Evolutionary conservation across 2,888 invertebrate species (phyloP), one percentile per base, ranked within the genome.

Genomic region (Hymenopus coronatus): DNA sequence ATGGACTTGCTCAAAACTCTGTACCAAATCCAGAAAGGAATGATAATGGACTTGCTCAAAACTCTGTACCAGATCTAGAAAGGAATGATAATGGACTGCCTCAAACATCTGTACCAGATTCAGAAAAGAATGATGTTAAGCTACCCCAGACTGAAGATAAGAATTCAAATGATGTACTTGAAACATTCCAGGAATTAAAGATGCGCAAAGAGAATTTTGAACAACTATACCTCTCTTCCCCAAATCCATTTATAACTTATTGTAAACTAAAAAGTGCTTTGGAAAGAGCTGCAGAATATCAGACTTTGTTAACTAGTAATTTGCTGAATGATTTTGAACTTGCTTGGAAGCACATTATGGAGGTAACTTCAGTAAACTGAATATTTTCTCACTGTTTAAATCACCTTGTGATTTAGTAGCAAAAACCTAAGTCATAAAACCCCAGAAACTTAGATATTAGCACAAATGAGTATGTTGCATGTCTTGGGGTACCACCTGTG

Each of bases 221-320:
- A 27, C 33, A 83, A n/a, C 25, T 83, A 14, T 83, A 30, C 2
- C 20, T 30, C 8, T 83, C 88, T 33, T 33, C 83, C 15, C 88
- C 88, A 88, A 88, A 88, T 46, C 88, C 88, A 20, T 88, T 88
- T 46, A 40, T 88, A 83, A 83, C 46, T n/a, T 88, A 83, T 83
- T 88, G 88, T n/a, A 33, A 85, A n/a, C 12, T 85, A 27, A 85
- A 27, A 46, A 46, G 3, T 33, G 30, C 40, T 30, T 85, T 33
- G 33, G 85, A 85, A 70, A 70, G 20, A 8, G 20, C 25, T 8
- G 3, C 20, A 3, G 25, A 70, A 70, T 70, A 70, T 70, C 15
- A 70, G 20, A 1, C 54, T 70, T 70, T 70, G 54, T 70, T 70
- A 70, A 6, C 6, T 15, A 70, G 25, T 6, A 20, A 70, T 70